Evolutionary conservation across 2,113 vertebrate species (phyloP), one percentile per base, ranked within the genome.

Genomic region (Leucosticte australis): DNA sequence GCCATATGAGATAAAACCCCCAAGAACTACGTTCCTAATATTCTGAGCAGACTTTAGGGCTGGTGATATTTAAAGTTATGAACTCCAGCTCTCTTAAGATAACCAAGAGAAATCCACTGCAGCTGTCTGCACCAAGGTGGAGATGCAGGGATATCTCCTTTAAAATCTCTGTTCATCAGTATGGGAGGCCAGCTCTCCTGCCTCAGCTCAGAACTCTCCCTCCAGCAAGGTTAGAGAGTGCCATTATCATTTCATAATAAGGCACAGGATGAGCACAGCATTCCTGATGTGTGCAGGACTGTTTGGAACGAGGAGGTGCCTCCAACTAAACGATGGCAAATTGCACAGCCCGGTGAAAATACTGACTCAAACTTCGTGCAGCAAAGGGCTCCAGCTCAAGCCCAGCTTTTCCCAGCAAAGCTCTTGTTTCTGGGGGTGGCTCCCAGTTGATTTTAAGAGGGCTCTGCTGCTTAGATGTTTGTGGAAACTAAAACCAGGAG

Each of bases 141-240:
- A 19, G 60, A 64, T 53, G 59, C n/a, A 33, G 70, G 44, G 49
- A 33, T 22, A 65, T 4, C 60, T 64, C 59, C 74, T 81, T 46
- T 23, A 76, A 89, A 89, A 71, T 49, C 69, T 68, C 83, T 27
- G 42, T 65, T 89, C 65, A 92, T 91, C 87, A 60, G 57, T 91
- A 94, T 94, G 94, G 74, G 83, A 89, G 67, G 60, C 80, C 74
- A 89, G 77, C 44, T 60, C 88, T 64, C 65, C 52, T 30, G 53
- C 74, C 42, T 83, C 76, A 33, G 81, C 74, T 94, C 41, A 3
- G 53, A 87, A 80, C 60, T 92, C 92, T 90, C 63, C 94, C 90
- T 95, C 59, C 93, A 95, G 90, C 85, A 86, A 96, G 83, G 90
- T 88, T 81, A 86, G 68, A 74, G 89, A 91, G 60, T 6, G n/a